Evolutionary conservation across 1,140 invertebrate species (phyloP).

Genomic region (Habropoda laboriosa): DNA sequence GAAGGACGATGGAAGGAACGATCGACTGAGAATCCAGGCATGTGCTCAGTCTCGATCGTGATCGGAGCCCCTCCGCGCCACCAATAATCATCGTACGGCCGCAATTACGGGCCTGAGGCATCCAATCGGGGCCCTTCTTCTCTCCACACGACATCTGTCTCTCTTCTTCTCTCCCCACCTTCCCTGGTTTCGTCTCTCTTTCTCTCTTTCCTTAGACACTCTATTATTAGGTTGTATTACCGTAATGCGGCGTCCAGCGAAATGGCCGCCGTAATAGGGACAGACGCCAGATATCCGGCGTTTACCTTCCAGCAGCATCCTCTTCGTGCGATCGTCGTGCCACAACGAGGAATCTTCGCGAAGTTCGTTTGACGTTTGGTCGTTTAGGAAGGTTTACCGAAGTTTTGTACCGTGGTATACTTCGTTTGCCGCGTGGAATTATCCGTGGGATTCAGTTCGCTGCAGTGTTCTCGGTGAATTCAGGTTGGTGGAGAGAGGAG

Average conservation of each 20-base stretch:
- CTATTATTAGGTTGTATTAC: conserved; percentile 79
- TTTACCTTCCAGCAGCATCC: conserved; percentile 64
- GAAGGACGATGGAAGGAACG: conserved; percentile 33
- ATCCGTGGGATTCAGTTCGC: no score
- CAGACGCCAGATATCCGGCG: conserved; percentile 57
- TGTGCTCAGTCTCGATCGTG: conserved; percentile 67
- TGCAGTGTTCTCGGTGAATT: no score
- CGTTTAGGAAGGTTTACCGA: no score
- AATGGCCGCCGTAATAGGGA: conserved; percentile 67
- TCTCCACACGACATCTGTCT: conserved; percentile 38
- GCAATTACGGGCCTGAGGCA: conserved; percentile 74
- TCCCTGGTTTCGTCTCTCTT: conserved; percentile 16
- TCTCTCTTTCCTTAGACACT: conserved; percentile 52
- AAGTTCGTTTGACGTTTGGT: not conserved
- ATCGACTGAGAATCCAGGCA: conserved; percentile 54
- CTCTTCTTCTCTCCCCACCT: conserved; percentile 35
- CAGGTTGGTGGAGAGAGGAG: no score
- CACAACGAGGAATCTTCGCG: not conserved
- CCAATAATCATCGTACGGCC: conserved; percentile 74
- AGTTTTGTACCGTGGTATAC: no score
- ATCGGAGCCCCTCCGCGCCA: conserved; percentile 68
- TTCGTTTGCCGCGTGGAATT: no score
- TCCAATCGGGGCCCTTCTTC: conserved; percentile 68
- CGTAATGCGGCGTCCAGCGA: conserved; percentile 73
- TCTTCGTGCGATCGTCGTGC: conserved; percentile 48